Evolutionary conservation across 2,888 invertebrate species (phyloP), one percentile per base, ranked within the genome.

Genomic region (Aphidius colemani): DNA sequence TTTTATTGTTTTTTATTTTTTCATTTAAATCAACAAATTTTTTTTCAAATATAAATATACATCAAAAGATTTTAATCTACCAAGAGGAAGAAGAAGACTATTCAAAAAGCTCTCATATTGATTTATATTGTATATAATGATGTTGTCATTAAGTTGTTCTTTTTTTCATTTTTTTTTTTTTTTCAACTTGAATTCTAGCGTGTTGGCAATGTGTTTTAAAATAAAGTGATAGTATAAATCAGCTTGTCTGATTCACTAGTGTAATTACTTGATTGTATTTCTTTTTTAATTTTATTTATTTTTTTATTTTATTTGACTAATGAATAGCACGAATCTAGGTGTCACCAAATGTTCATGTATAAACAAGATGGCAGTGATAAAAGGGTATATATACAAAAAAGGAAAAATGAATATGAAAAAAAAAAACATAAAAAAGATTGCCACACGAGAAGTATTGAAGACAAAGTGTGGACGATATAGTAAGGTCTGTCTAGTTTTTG

Each of bases 381-480:
- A 56, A 53, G 41, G 18, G 43, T 11, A 41, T 55, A 11, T 59
- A 45, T 53, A 44, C 13, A 55, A 11, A 51, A n/a, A 40, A 45
- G 11, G 41, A 39, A 53, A 18, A 40, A 56, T 63, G 49, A 41
- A 41, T 18, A 50, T 39, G 8, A 44, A 45, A 8, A 18, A 44
- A 48, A 9, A 44, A 11, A 60, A 8, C 13, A 48, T 18, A 49
- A 57, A 50, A 60, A 59, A 53, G 53, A 55, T 61, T 45, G 50
- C 48, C 40, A 49, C 46, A 30, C n/a, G 18, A 55, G 59, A 45
- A 56, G 64, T 59, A 63, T 66, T 63, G 65, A 68, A 70, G 70
- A 70, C 69, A 67, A 68, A 70, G 70, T 70, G 70, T 69, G 69
- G 69, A 69, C 65, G 65, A 67, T 64, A 46, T 57, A n/a, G 6